Evolutionary conservation across 2,113 vertebrate species (phyloP), one percentile per base, ranked within the genome.

Genomic region (Apteryx mantelli): DNA sequence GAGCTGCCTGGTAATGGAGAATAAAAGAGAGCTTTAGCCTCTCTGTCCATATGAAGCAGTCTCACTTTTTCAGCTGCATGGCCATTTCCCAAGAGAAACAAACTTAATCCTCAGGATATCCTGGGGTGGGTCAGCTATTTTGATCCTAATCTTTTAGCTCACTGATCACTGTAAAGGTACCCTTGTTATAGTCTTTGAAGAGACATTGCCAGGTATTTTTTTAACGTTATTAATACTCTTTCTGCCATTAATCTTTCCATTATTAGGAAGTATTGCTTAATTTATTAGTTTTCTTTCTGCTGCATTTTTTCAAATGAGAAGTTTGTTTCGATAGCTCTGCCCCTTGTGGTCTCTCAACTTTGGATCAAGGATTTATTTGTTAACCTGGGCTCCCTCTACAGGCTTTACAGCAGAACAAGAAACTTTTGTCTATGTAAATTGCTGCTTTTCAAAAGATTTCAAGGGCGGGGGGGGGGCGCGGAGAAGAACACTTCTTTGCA

Each of bases 321-420:
- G 22, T 21, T 20, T 26, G 60, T 94, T 85, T 76, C 0, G 0
- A 2, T 55, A 42, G 25, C 28, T 63, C 40, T 42, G 18, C 40
- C 26, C 38, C 19, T 55, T 71, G 28, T 32, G n/a, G 28, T 24
- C n/a, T 61, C 14, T 74, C n/a, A 14, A 7, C 34, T 28, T 44
- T 89, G 17, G 7, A 42, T 56, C 55, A 22, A 66, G 44, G 68
- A 36, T 91, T 61, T 74, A 6, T 89, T 88, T 88, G n/a, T 88
- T 90, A 95, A 42, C 73, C 7, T 32, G 52, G 20, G 89, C 96
- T 95, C 97, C 97, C 95, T 82, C 97, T 97, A 40, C 88, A 91
- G 97, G 94, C 73, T 8, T 93, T 42, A 16, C 30, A 61, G 76
- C 36, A 73, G 76, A 94, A 69, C 55, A 79, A 32, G 64, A 65